Evolutionary conservation across 2,888 invertebrate genomes (phyloP), one percentile per base, ranked within the genome.

Genomic region (Campaea margaritaria): DNA sequence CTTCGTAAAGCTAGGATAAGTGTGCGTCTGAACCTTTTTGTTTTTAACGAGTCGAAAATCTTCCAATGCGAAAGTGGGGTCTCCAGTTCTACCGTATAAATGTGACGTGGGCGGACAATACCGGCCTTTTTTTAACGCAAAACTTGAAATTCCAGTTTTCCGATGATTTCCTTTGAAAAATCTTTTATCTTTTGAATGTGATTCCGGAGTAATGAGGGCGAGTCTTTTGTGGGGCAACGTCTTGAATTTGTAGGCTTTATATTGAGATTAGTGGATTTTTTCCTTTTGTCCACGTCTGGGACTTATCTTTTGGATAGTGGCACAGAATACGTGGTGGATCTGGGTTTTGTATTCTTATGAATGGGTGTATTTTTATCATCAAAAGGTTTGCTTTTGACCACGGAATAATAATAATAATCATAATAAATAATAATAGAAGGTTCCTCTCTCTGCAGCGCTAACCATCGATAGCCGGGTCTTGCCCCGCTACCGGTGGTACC

Each of bases 131-230:
- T 70, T 45, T 27, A 42, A 58, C 66, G 65, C 69, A 68, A 66
- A 67, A 72, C 73, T 69, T 65, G 68, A 72, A 63, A 52, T 66
- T 64, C 60, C 69, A 65, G 70, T 71, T 74, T 75, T 64, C 64
- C 70, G 71, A 78, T 80, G 78, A 79, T 78, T 79, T 74, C 74
- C 72, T 74, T 78, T 76, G 68, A 74, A 75, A 74, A 72, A 72
- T 75, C 78, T 79, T 83, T 82, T 82, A 78, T 82, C 74, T 79
- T 78, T 76, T 76, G 69, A 81, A 82, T 77, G 78, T 74, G 76
- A 80, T 50, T 50, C 36, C 73, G 74, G 70, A 68, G 79, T 84
- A 83, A 83, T 81, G 83, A 83, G 78, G 65, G 56, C 57, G 42
- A 52, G 44, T 44, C 57, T 49, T 66, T 66, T 68, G 68, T 67